phyloP scores from a whole-genome alignment of 92 coral and sea anemone genomes.

The Parazoanthus darwini region DNA sequence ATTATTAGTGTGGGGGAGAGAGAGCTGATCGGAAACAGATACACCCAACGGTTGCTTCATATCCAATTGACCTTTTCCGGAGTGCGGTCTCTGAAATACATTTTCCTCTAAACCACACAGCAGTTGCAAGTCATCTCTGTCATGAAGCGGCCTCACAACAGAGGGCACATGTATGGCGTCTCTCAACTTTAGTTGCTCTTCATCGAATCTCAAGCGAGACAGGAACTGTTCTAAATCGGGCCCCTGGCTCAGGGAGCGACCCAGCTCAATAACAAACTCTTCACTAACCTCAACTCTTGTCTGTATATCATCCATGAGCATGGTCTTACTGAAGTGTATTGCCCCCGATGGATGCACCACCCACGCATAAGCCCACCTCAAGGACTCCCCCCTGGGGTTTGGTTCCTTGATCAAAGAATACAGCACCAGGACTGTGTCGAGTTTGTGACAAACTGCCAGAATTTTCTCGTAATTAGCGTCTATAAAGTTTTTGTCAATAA shows the following conservation, averaged over 20 bases:
- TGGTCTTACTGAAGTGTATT: slow-evolving; percentile 50
- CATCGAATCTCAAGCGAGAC: not conserved
- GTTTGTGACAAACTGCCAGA: slow-evolving; percentile 43
- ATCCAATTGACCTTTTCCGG: not conserved
- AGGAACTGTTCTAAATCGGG: slow-evolving; percentile 19
- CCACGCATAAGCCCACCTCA: slow-evolving; percentile 50
- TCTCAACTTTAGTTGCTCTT: slow-evolving; percentile 5
- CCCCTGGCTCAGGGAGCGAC: slow-evolving; percentile 40
- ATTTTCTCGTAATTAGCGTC: slow-evolving; percentile 42
- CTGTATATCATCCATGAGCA: slow-evolving; percentile 27
- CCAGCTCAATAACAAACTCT: slow-evolving; percentile 42
- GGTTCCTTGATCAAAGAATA: slow-evolving; percentile 64
- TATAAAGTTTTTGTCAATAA: slow-evolving; percentile 35
- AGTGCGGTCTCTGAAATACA: not conserved
- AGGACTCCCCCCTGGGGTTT: slow-evolving; percentile 15
- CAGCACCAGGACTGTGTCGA: slow-evolving; percentile 45
- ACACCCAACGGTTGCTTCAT: not conserved
- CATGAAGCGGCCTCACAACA: not conserved
- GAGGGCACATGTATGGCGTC: not conserved
- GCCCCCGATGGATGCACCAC: slow-evolving; percentile 51
- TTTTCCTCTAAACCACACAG: not conserved
- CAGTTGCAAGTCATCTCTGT: slow-evolving; percentile 1
- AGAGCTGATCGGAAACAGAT: not conserved
- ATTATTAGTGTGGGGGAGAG: not conserved
- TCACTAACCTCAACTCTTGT: slow-evolving; percentile 51